These are phyloP conservation scores for Raja brachyura DNA, from an alignment of 2,113 vertebrate genomes.

Conservation along the genomic window DNA sequence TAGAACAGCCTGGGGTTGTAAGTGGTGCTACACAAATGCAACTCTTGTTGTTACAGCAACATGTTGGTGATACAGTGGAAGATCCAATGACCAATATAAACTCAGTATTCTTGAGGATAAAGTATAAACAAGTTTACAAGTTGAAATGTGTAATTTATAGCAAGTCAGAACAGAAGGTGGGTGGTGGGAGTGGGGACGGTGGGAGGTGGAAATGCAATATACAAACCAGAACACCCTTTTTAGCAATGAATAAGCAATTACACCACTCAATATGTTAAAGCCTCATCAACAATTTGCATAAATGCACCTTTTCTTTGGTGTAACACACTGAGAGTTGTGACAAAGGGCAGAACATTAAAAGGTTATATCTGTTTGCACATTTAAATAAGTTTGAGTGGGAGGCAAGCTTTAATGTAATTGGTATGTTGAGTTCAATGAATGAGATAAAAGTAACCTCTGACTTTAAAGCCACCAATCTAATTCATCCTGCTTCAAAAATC, in stretches of 20 bases:
- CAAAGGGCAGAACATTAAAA: neutral
- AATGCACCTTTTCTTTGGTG: neutral
- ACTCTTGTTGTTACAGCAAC: neutral
- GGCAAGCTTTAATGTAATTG: neutral
- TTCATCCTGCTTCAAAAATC: neutral
- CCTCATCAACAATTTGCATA: too few species aligned
- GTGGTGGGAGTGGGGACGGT: neutral
- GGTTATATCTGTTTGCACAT: neutral
- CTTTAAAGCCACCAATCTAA: neutral
- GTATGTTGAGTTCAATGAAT: neutral
- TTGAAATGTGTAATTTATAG: neutral
- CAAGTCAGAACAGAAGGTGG: neutral
- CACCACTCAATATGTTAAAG: neutral
- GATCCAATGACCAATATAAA: neutral
- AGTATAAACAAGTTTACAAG: neutral
- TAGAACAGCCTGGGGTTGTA: neutral
- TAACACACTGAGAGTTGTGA: neutral
- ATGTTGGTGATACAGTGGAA: neutral
- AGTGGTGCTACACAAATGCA: neutral
- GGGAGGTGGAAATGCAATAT: neutral
- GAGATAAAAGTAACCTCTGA: neutral
- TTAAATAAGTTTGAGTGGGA: neutral
- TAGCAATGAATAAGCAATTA: neutral
- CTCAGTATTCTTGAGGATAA: neutral
- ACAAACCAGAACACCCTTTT: neutral